Conservation (phyloP, 2,113 vertebrate species). For the Piaya cayana region DNA sequence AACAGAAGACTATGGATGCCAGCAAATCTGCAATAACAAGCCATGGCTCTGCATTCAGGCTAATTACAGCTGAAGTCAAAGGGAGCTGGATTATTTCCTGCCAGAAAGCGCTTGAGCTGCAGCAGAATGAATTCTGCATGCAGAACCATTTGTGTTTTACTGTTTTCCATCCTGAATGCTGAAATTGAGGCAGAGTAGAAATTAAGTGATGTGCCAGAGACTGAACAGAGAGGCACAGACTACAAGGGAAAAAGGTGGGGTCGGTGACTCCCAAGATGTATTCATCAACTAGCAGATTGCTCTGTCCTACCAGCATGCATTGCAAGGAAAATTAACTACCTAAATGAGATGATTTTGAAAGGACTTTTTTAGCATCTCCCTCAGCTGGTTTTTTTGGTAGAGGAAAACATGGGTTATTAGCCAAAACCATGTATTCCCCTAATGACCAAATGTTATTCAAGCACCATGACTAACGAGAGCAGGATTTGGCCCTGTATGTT, state of each 20-base stretch:
- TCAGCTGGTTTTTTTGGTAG: neutral
- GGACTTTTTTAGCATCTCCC: constrained; percentile 16
- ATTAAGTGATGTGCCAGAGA: neutral
- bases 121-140: neutral
- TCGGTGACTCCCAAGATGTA: neutral
- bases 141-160: neutral
- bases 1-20: neutral
- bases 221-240: neutral
- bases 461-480: neutral
- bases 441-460: neutral
- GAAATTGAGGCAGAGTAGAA: neutral
- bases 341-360: constrained; percentile 1
- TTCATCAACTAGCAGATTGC: neutral
- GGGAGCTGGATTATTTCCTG: neutral
- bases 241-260: neutral
- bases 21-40: neutral
- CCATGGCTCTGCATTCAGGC: neutral
- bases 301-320: neutral
- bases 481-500: neutral
- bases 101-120: neutral
- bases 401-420: neutral
- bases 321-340: neutral
- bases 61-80: constrained; percentile 17
- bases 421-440: neutral
- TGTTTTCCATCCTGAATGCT: neutral